phyloP scores from a whole-genome alignment of 2,113 vertebrate genomes.

The Salvelinus fontinalis region DNA sequence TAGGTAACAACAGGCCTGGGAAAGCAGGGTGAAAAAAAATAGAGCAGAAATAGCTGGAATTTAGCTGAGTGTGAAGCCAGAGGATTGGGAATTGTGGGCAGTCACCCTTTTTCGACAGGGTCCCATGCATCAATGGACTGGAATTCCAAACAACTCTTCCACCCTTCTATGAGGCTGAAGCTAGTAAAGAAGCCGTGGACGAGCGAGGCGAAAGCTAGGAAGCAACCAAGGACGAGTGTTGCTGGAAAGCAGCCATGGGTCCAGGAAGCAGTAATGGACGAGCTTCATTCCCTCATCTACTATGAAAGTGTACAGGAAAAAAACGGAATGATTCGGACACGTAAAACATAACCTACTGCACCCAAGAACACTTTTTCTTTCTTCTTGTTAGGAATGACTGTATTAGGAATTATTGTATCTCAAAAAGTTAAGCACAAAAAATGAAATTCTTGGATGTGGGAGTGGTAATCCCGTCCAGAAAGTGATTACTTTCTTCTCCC shows the following conservation, averaged over 20 bases:
- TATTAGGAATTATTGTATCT: background rate
- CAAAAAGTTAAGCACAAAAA: background rate
- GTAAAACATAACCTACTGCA: background rate
- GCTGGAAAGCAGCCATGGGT: too few species aligned
- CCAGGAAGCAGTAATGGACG: too few species aligned
- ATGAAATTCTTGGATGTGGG: background rate
- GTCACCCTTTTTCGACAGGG: background rate
- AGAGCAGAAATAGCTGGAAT: background rate
- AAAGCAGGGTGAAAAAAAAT: background rate
- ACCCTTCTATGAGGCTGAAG: background rate
- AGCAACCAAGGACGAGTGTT: too few species aligned
- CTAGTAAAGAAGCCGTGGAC: background rate
- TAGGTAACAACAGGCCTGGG: background rate
- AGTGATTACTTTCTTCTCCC: background rate
- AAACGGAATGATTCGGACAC: background rate
- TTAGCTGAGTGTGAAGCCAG: slow-evolving; percentile 10
- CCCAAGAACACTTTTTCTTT: too few species aligned
- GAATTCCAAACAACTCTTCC: slow-evolving; percentile 12
- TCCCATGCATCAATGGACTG: slow-evolving; percentile 2
- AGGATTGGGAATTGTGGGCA: background rate
- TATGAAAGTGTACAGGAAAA: background rate
- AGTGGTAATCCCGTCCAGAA: background rate
- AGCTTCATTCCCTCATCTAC: background rate
- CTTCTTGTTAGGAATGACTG: too few species aligned
- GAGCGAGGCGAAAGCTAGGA: too few species aligned